Percentiles rank a stretch among this genome's conserved stretches.
Conservation (phyloP, 2,113 vertebrate genomes). For the Semnopithecus entellus region DNA sequence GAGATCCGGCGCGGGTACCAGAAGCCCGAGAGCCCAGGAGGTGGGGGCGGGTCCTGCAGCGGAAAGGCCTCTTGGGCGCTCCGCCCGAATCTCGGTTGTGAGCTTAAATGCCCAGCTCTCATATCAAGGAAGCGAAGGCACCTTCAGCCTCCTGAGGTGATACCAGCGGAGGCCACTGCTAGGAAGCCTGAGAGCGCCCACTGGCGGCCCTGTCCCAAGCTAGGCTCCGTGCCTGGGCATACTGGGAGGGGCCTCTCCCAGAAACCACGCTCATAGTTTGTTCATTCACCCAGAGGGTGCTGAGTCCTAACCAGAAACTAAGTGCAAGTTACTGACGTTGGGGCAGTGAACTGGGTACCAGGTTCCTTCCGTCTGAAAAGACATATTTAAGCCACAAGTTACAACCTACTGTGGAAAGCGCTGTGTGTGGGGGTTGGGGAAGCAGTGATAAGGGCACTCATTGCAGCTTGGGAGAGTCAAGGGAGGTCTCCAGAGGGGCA, state of each 20-base stretch:
- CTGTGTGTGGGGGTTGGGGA: neutral
- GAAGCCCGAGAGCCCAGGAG: no score
- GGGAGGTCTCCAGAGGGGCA: neutral
- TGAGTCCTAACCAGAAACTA: neutral
- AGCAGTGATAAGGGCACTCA: neutral
- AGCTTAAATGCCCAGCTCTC: neutral
- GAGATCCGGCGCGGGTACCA: rapidly evolving
- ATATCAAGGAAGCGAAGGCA: neutral
- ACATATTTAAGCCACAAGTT: neutral
- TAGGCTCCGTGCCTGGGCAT: neutral
- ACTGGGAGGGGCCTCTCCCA: neutral
- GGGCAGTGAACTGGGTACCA: neutral
- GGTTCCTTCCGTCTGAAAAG: neutral
- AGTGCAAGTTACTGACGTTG: neutral
- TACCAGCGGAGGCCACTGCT: rapidly evolving
- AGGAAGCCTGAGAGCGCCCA: neutral
- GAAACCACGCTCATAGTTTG: neutral
- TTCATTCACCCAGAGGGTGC: neutral
- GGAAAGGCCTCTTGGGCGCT: neutral
- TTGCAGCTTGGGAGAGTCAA: neutral
- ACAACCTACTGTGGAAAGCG: neutral
- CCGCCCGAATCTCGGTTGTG: neutral
- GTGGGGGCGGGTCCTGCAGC: neutral
- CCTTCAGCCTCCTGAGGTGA: neutral
- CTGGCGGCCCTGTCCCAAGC: neutral